phyloP scores from a whole-genome alignment of 1,140 invertebrate species.

The Solen grandis region DNA sequence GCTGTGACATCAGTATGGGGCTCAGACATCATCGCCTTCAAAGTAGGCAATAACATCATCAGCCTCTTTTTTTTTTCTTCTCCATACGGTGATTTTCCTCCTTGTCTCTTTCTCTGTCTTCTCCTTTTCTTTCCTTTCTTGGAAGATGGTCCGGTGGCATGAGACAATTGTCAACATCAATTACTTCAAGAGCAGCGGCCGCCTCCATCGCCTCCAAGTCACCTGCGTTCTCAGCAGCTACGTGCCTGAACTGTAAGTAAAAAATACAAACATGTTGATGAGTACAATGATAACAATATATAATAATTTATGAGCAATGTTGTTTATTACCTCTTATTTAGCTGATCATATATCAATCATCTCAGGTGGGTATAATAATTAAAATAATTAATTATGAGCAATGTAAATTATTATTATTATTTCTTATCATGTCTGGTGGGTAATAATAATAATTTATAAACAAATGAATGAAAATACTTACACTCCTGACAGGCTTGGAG shows the following conservation, averaged over 20 bases:
- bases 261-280: slow-evolving; percentile 1
- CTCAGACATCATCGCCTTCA: slow-evolving; percentile 2
- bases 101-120: slow-evolving; percentile 3
- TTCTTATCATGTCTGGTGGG: too few species aligned
- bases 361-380: too few species aligned
- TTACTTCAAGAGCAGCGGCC: slow-evolving; percentile 2
- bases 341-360: slow-evolving; percentile 3
- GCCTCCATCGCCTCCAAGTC: slow-evolving; percentile 2
- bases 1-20: slow-evolving; percentile 2
- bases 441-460: slow-evolving; percentile 5
- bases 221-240: slow-evolving; percentile 2
- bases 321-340: slow-evolving; percentile 4
- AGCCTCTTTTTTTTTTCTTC: slow-evolving; percentile 3
- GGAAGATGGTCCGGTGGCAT: slow-evolving; percentile 2
- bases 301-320: slow-evolving; percentile 4
- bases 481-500: background rate
- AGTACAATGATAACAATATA: slow-evolving; percentile 4
- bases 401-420: too few species aligned
- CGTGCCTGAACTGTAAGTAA: slow-evolving; percentile 3
- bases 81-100: slow-evolving; percentile 1
- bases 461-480: slow-evolving; percentile 1
- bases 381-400: too few species aligned
- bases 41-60: slow-evolving; percentile 1
- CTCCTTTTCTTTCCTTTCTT: slow-evolving; percentile 3
- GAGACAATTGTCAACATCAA: slow-evolving; percentile 1